Base-by-base conservation (phyloP, 2,797 vertebrate species). In the Phataginus tricuspis region DNA sequence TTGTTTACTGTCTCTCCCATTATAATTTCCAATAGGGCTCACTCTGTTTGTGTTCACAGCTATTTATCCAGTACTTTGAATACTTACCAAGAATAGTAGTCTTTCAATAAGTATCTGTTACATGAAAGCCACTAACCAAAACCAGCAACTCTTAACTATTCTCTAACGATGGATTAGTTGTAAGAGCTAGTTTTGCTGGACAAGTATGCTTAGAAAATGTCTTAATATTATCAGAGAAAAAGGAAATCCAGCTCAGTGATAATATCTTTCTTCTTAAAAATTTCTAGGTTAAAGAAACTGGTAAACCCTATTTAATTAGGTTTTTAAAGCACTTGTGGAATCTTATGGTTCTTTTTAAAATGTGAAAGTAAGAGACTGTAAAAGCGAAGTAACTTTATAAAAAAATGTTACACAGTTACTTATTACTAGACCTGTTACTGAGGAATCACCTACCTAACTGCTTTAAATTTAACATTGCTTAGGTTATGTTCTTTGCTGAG, bases 371-470 rank as follows among this genome's bases (percentile, higher is more conserved):
- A 72, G 82, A 74, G 15, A 69, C 5, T 39, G 45, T 37, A 63
- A 88, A 66, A 68, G 25, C 69, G 77, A 95, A 82, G n/a, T 86
- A 78, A 91, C 39, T 87, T 77, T 71, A 94, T 16, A 10, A 37
- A 84, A 92, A 71, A 93, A 61, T 19, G 39, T 19, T 59, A 45
- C 23, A 68, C 21, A 39, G 27, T 87, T 90, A 86, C 69, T 74
- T 82, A 64, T 55, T 64, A 82, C 77, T 31, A 75, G 42, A 49
- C 27, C 31, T 86, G 39, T 71, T 77, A 88, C 19, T 59, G 27
- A 93, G 34, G 57, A 83, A 84, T 85, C 69, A 92, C 23, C 77
- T 84, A 77, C 18, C 64, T 86, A 45, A 83, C 4, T 63, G 14
- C 18, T 91, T 86, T 51, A 77, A 89, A 68, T 29, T 94, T 63